Evolutionary conservation across 2,888 invertebrate species (phyloP).

Genomic region (Crossocerus cetratus): DNA sequence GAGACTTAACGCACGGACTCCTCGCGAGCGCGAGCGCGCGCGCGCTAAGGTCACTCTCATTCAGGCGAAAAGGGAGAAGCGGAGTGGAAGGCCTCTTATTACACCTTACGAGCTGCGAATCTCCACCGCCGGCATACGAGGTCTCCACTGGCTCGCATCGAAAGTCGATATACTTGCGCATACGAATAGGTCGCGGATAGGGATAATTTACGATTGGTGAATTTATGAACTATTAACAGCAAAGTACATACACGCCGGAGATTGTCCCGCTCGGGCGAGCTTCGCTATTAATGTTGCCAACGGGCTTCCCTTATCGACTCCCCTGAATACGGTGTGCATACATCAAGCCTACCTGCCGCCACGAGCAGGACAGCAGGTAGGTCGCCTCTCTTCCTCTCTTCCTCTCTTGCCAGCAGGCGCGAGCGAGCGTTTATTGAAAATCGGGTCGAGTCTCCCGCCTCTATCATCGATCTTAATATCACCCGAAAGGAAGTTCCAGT

Average conservation of each 20-base stretch:
- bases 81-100: constrained; percentile 9
- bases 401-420: too few species aligned
- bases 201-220: constrained; percentile 30
- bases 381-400: too few species aligned
- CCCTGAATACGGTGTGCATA: constrained; percentile 6
- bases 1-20: constrained; percentile 4
- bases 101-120: constrained; percentile 28
- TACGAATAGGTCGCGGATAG: constrained; percentile 8
- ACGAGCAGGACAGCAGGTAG: too few species aligned
- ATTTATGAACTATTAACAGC: constrained; percentile 41
- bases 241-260: not conserved
- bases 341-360: not conserved
- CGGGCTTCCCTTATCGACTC: not conserved
- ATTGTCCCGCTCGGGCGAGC: constrained; percentile 1
- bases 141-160: not conserved
- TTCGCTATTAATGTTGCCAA: not conserved
- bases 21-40: too few species aligned
- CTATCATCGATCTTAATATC: not conserved
- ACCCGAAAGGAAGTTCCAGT: constrained; percentile 16
- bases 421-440: too few species aligned
- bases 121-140: constrained; percentile 3
- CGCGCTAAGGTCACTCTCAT: constrained; percentile 9
- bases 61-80: not conserved
- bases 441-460: not conserved
- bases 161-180: constrained; percentile 29